Evolutionary conservation across 2,888 invertebrate species (phyloP).

Genomic region (Agrotis ipsilon): DNA sequence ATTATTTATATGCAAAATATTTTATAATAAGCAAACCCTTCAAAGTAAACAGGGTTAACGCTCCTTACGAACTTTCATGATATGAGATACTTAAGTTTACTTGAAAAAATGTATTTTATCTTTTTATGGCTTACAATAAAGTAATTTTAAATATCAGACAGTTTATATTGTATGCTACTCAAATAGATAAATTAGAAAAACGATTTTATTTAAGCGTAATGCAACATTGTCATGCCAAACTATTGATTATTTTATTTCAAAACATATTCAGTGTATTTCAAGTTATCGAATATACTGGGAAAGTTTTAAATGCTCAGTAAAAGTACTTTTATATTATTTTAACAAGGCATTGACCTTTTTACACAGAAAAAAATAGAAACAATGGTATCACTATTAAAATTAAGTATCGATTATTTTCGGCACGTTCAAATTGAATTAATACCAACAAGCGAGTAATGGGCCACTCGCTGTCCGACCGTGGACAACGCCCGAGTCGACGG

Average conservation of each 20-base stretch:
- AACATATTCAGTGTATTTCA: no score
- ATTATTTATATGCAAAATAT: background rate
- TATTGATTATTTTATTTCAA: background rate
- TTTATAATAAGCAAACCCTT: background rate
- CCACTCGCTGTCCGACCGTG: no score
- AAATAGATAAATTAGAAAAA: slow-evolving; percentile 20
- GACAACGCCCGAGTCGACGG: no score
- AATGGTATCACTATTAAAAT: no score
- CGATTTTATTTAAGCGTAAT: background rate
- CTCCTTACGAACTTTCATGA: slow-evolving; percentile 18
- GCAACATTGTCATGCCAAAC: background rate
- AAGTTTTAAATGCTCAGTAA: no score
- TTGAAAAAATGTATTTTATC: slow-evolving; percentile 4
- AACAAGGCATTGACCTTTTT: no score
- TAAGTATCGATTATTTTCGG: no score
- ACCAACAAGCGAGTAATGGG: no score
- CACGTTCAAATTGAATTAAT: no score
- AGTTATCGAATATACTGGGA: no score
- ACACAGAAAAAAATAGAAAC: no score
- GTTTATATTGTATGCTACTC: slow-evolving; percentile 22
- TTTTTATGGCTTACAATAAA: slow-evolving; percentile 4
- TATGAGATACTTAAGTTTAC: slow-evolving; percentile 24
- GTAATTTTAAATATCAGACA: slow-evolving; percentile 23
- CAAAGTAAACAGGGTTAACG: slow-evolving; percentile 5
- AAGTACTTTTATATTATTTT: no score